A percentile compares a stretch with the other conserved stretches of the same genome.
Evolutionary conservation across 35 echinoderm and acorn worm species (phyloP).

Genomic region (Ophiothrix spiculata): DNA sequence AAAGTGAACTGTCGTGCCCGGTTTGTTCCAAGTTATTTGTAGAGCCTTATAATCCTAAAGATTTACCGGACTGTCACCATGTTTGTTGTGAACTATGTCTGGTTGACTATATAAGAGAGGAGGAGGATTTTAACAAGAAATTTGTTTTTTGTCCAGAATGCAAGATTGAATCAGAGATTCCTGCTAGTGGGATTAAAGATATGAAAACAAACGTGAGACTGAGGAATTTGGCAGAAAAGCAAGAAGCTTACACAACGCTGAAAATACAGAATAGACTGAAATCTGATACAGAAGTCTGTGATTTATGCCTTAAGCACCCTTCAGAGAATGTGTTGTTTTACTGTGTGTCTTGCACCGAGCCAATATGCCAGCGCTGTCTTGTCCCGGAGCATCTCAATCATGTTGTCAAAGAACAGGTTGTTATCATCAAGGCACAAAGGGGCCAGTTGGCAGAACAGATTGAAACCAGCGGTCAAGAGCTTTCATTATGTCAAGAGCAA

Average conservation of each 20-base stretch:
- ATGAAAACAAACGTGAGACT: neutral
- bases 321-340: neutral
- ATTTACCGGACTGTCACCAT: neutral
- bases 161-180: neutral
- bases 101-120: too few relatives aligned
- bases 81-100: neutral
- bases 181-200: neutral
- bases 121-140: neutral
- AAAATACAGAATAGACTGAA: too few relatives aligned
- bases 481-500: neutral
- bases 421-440: neutral
- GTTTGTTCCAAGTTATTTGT: neutral
- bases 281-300: neutral
- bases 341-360: neutral
- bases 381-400: neutral
- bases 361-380: neutral
- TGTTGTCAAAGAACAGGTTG: neutral
- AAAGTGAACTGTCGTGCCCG: neutral
- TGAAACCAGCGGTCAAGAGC: neutral
- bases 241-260: neutral
- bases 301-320: neutral
- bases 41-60: neutral
- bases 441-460: neutral
- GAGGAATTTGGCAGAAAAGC: neutral
- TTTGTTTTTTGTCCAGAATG: neutral